phyloP scores from a whole-genome alignment of 2,888 invertebrate genomes.

The Didymodactylos carnosus region DNA sequence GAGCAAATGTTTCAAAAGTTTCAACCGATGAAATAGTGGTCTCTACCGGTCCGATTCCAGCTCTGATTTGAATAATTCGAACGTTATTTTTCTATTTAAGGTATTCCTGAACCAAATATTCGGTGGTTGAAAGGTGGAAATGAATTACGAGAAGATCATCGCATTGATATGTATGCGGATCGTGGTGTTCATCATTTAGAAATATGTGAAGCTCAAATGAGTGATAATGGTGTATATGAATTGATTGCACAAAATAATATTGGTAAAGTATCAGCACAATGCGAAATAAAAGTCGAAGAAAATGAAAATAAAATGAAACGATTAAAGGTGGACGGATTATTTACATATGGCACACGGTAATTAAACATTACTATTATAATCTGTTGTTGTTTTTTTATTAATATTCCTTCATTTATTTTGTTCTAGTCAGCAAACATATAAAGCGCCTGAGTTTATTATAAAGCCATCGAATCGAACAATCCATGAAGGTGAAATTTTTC shows the following conservation, averaged over 20 bases:
- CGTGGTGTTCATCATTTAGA: conserved; percentile 2
- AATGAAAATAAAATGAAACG: not conserved
- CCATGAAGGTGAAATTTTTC: conserved; percentile 12
- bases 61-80: not conserved
- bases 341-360: conserved; percentile 7
- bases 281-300: conserved; percentile 19
- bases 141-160: conserved; percentile 9
- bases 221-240: conserved; percentile 23
- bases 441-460: conserved; percentile 12
- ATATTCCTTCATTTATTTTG: too few species aligned
- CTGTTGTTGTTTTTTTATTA: too few species aligned
- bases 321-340: conserved; percentile 3
- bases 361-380: too few species aligned
- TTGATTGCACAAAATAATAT: conserved; percentile 21
- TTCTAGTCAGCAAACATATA: conserved; percentile 6
- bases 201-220: conserved; percentile 1
- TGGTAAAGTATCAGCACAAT: conserved; percentile 18
- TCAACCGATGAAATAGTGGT: too few species aligned
- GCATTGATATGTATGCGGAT: conserved; percentile 12
- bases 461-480: conserved; percentile 13
- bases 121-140: conserved; percentile 31
- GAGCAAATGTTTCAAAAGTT: too few species aligned
- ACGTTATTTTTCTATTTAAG: conserved; percentile 12
- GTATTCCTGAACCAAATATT: conserved; percentile 28
- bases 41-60: too few species aligned